Evolutionary conservation across 2,888 invertebrate species (phyloP).

Genomic region (Dolichomitus sp.): DNA sequence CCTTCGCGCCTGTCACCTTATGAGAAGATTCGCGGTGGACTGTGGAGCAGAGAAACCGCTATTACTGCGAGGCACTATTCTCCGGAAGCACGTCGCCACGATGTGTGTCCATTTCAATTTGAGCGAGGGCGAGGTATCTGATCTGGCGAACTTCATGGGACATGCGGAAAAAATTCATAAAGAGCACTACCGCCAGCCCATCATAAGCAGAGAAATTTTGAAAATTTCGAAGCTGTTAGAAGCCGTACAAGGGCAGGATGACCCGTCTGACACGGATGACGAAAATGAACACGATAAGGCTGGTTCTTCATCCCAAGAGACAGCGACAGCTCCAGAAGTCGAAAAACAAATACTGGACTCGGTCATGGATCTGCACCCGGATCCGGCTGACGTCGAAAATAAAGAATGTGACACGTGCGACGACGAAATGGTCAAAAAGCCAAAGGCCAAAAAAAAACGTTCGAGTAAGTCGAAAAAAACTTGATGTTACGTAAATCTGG

Average conservation of each 20-base stretch:
- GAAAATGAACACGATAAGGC: background rate
- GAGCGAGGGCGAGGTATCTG: constrained; percentile 66
- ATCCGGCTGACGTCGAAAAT: background rate
- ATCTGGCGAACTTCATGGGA: constrained; percentile 73
- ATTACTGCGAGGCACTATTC: constrained; percentile 63
- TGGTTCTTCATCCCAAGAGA: background rate
- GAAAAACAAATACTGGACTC: background rate
- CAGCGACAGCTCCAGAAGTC: background rate
- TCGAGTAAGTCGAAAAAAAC: constrained; percentile 31
- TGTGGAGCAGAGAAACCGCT: constrained; percentile 64
- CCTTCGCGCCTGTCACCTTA: constrained; percentile 59
- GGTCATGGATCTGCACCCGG: background rate
- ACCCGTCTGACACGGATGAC: background rate
- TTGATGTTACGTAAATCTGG: background rate
- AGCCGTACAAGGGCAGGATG: constrained; percentile 58
- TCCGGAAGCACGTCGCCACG: constrained; percentile 70
- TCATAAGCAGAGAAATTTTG: constrained; percentile 66
- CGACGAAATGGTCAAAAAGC: background rate
- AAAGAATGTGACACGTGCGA: background rate
- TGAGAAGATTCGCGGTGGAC: constrained; percentile 52
- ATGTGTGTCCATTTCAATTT: constrained; percentile 63
- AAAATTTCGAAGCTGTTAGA: constrained; percentile 67
- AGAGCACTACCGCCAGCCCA: constrained; percentile 69
- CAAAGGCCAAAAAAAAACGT: constrained; percentile 15
- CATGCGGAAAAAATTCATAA: constrained; percentile 72